Conservation (phyloP, 2,113 vertebrate species). For the Setophaga coronata region DNA sequence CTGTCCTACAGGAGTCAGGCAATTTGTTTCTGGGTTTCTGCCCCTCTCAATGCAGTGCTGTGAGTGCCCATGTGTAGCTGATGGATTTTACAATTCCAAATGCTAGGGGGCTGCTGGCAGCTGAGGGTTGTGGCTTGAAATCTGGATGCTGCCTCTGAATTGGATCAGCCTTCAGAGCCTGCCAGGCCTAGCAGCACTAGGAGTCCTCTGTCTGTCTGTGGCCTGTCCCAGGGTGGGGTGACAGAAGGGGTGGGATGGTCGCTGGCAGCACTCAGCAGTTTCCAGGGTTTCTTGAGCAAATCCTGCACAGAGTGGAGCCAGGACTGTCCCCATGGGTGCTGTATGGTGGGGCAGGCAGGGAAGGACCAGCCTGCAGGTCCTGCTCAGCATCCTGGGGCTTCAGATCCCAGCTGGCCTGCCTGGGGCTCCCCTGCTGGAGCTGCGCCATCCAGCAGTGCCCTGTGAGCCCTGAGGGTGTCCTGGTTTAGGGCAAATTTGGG, state of each 20-base stretch:
- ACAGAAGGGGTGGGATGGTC: not conserved
- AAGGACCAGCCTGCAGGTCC: not conserved
- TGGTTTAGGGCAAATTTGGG: not conserved
- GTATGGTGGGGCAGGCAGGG: accelerated
- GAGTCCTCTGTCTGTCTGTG: not conserved
- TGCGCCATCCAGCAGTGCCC: not conserved
- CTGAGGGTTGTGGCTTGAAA: not conserved
- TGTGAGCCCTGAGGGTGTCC: not conserved
- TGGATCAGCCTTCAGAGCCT: not conserved
- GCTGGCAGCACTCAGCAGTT: not conserved
- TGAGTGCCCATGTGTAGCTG: not conserved
- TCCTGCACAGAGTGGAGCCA: not conserved
- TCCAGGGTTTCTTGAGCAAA: not conserved
- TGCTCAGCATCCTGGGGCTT: not conserved
- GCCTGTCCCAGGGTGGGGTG: not conserved
- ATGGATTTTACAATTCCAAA: not conserved
- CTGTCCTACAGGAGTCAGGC: not conserved
- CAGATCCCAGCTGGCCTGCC: not conserved
- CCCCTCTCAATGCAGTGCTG: not conserved
- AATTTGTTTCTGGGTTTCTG: not conserved
- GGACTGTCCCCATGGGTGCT: accelerated
- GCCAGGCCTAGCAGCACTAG: not conserved
- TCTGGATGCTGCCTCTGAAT: not conserved
- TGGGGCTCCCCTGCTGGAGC: not conserved
- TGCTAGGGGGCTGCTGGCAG: not conserved